These are phyloP conservation scores for Leptinotarsa texana DNA, from an alignment of 1,140 invertebrate species.

Conservation along the genomic window DNA sequence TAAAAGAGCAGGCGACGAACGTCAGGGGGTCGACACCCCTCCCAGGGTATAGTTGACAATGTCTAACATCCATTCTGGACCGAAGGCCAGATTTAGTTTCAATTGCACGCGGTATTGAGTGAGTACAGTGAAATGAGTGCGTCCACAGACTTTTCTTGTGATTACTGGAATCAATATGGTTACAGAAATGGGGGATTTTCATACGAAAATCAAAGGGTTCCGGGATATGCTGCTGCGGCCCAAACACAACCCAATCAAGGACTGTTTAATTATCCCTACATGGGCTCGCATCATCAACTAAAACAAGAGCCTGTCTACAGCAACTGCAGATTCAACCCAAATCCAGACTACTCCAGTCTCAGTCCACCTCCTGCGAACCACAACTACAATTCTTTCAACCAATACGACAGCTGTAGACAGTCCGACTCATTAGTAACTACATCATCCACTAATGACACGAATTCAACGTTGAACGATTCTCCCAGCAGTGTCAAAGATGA, in stretches of 20 bases:
- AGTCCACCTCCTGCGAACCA: constrained; percentile 35
- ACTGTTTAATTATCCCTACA: constrained; percentile 24
- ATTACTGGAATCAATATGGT: constrained; percentile 35
- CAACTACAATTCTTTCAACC: constrained; percentile 29
- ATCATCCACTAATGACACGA: constrained; percentile 33
- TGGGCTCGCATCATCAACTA: constrained; percentile 21
- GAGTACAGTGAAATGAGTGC: constrained; percentile 39
- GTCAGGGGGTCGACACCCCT: constrained; percentile 51
- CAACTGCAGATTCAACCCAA: constrained; percentile 32
- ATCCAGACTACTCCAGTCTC: constrained; percentile 34
- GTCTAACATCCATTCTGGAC: constrained; percentile 53
- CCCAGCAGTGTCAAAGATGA: constrained; percentile 36
- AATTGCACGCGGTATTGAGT: constrained; percentile 29
- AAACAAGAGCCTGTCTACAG: constrained; percentile 34
- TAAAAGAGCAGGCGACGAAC: constrained; percentile 54
- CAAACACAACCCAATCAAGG: constrained; percentile 7
- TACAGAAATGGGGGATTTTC: neutral
- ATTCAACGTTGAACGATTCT: constrained; percentile 27
- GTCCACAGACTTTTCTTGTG: constrained; percentile 35
- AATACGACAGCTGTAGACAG: constrained; percentile 36
- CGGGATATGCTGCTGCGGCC: constrained; percentile 16
- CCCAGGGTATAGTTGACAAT: constrained; percentile 53
- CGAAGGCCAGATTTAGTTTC: constrained; percentile 42
- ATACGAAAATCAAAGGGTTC: constrained; percentile 6
- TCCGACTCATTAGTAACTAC: constrained; percentile 10